These are phyloP conservation scores for Trichacis sp. DNA, from an alignment of 2,888 invertebrate genomes.

Conservation along the genomic window DNA sequence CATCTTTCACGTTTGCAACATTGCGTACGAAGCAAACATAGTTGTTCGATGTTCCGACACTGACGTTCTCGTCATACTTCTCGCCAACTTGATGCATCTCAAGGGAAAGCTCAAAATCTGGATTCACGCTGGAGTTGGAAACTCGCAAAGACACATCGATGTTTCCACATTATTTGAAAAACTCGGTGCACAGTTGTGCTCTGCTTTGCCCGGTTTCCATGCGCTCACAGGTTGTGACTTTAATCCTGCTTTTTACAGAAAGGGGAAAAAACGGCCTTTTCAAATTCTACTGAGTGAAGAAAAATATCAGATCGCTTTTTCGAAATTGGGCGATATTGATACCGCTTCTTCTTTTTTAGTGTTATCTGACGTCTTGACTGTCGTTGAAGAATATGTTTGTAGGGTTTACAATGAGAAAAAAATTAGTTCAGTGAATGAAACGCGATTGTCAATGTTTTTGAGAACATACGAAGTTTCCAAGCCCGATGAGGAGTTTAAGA, in stretches of 20 bases:
- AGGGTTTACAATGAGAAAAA: too few relatives aligned
- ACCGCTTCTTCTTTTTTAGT: too few relatives aligned
- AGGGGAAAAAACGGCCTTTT: background rate
- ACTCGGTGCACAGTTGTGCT: slow-evolving; percentile 11
- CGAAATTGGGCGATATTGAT: too few relatives aligned
- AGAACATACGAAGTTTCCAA: too few relatives aligned
- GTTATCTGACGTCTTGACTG: too few relatives aligned
- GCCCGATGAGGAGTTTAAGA: too few relatives aligned
- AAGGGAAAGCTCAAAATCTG: too few relatives aligned
- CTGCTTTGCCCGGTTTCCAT: slow-evolving; percentile 22
- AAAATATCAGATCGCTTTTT: too few relatives aligned
- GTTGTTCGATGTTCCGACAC: background rate
- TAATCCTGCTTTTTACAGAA: slow-evolving; percentile 19
- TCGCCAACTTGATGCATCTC: background rate
- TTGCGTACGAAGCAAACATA: background rate
- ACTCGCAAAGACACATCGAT: slow-evolving; percentile 16
- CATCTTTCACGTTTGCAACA: background rate
- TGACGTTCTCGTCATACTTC: background rate
- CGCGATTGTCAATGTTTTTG: too few relatives aligned
- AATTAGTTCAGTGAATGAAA: too few relatives aligned
- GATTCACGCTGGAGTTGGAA: slow-evolving; percentile 23
- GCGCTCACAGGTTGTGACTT: slow-evolving; percentile 30
- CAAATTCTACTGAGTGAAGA: too few relatives aligned
- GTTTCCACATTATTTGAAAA: slow-evolving; percentile 12
- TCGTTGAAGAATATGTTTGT: too few relatives aligned